Evolutionary conservation across 2,888 invertebrate genomes (phyloP).

Genomic region (Drosophila neonasuta): DNA sequence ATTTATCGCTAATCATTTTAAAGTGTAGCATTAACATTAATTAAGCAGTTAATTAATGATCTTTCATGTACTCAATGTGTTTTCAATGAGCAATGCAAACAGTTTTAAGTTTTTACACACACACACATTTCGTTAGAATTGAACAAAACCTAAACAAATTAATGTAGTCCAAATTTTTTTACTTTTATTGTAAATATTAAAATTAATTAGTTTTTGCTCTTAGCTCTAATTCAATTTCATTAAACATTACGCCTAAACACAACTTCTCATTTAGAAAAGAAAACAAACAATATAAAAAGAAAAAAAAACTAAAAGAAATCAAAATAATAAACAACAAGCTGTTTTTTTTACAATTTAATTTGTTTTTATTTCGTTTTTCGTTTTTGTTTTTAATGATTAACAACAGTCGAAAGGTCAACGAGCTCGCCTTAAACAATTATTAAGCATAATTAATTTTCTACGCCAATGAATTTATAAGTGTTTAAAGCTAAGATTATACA

Average conservation of each 20-base stretch:
- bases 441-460: conserved; percentile 28
- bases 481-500: conserved; percentile 24
- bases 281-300: conserved; percentile 9
- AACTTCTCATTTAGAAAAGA: conserved; percentile 26
- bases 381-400: conserved; percentile 2
- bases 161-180: conserved; percentile 48
- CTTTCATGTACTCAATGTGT: conserved; percentile 56
- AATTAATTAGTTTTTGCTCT: conserved; percentile 32
- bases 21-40: conserved; percentile 30
- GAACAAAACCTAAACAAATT: conserved; percentile 33
- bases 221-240: conserved; percentile 26
- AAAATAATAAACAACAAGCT: conserved; percentile 36
- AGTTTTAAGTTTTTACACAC: conserved; percentile 29
- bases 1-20: conserved; percentile 63
- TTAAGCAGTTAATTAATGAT: conserved; percentile 14
- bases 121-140: conserved; percentile 18
- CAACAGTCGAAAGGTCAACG: conserved; percentile 22
- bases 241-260: conserved; percentile 20
- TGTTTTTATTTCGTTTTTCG: conserved; percentile 9
- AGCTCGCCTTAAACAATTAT: conserved; percentile 40
- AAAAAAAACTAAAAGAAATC: conserved; percentile 16
- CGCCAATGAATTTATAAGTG: conserved; percentile 41
- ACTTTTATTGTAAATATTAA: conserved; percentile 47
- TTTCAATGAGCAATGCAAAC: conserved; percentile 49
- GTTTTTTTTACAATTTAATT: conserved; percentile 27